Base-by-base conservation (phyloP, 2,797 vertebrate genomes). In the Odontamblyopus rebecca region DNA sequence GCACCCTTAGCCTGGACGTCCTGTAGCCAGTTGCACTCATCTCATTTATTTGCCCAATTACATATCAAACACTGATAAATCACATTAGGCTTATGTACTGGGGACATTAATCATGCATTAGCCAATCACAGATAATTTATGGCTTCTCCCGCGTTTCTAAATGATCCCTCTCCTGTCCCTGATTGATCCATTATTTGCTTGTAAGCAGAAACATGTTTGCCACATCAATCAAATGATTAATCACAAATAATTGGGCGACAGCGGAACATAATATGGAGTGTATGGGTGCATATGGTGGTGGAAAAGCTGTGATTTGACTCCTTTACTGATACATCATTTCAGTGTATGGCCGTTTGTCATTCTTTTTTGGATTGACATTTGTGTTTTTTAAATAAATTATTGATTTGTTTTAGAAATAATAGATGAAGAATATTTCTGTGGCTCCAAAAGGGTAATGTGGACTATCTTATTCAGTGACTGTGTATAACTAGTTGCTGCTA, bases 141-240 rank as follows among this genome's bases (percentile, higher is more conserved):
- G 83, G 85, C 84, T 87, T 90, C 84, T 89, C 72, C 77, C 81
- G 82, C 84, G 86, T 85, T 91, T 89, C 81, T 86, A 88, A 90
- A 91, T 80, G 84, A 90, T 91, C 83, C 80, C 75, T 82, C 87
- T 87, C 85, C 85, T 81, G 83, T 80, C 82, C 73, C 76, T 85
- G 87, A 90, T 92, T 88, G 88, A 90, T 91, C 91, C 88, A 91
- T 89, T 91, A 90, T 90, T 89, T 87, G 89, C 83, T 91, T 41
- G 83, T 91, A 89, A 89, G 88, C 87, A 90, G 86, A 89, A 92
- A 89, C 81, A 87, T 89, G 80, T 91, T 92, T 90, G 77, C 78
- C 66, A 77, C 88, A 92, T 91, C 88, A 88, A 87, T 91, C 89
- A 88, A 73, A 83, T 86, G 85, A 92, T 91, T 87, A 89, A 88